A percentile compares a stretch with the other conserved stretches of the same genome.
These are phyloP conservation scores for Otocyon megalotis DNA, from an alignment of 2,113 vertebrate genomes.

Conservation along the genomic window DNA sequence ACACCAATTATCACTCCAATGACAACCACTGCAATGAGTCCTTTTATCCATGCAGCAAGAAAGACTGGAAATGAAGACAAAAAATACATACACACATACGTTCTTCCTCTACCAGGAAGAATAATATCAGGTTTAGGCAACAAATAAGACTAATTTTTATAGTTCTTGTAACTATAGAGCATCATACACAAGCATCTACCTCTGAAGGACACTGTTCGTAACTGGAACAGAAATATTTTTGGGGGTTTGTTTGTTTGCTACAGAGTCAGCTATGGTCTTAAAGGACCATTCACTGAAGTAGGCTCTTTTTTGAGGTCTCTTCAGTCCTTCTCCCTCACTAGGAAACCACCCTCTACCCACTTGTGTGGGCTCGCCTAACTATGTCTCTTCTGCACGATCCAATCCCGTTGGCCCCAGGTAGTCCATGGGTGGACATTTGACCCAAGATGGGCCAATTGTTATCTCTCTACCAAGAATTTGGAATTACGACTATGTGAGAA, in stretches of 20 bases:
- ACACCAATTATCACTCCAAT: conserved; percentile 54
- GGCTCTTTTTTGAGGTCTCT: background rate
- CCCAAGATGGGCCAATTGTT: background rate
- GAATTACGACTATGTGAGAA: background rate
- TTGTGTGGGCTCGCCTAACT: background rate
- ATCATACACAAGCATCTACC: background rate
- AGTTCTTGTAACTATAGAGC: background rate
- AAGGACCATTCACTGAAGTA: background rate
- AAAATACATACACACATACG: background rate
- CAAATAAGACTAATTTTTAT: background rate
- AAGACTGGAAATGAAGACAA: conserved; percentile 57
- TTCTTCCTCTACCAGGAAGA: conserved; percentile 15
- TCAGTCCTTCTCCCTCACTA: background rate
- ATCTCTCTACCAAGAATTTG: background rate
- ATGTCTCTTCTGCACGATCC: background rate
- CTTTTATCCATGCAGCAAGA: conserved; percentile 80
- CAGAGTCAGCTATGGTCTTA: background rate
- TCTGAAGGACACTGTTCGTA: background rate
- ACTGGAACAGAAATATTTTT: background rate
- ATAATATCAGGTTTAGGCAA: background rate
- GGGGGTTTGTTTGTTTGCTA: background rate
- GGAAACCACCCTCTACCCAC: background rate
- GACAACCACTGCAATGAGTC: conserved; percentile 70
- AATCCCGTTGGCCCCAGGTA: background rate
- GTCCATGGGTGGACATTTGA: background rate